Base-by-base conservation (phyloP, 2,113 vertebrate genomes). In the Varanus salvator region DNA sequence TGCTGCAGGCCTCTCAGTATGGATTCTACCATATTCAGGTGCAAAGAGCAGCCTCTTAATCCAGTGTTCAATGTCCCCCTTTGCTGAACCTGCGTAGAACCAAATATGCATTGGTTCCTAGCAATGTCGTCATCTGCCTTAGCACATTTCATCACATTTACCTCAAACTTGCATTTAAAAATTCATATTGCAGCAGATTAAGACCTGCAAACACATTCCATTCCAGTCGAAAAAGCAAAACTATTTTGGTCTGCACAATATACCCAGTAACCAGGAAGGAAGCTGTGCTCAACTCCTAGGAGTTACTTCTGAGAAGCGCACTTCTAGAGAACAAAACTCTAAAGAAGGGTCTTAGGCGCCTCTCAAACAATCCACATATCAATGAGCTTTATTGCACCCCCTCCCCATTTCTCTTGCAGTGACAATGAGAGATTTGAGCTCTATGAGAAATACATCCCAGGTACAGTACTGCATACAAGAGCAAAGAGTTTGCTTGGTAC, bases 381-480 rank as follows among this genome's bases (percentile, higher is more conserved):
- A 31, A 14, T 38, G 14, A 60, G 8, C 31, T 34, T 31, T 50
- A 44, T 54, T 25, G 15, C 2, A 27, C 44, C n/a, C 11, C 71
- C 68, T 71, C 52, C 27, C 38, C 9, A 15, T 87, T 57, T 84
- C 50, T 87, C 60, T 80, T 86, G 6, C 52, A 92, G 91, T 23
- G 50, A 85, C 31, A 25, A 92, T 52, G 50, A 34, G 80, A 52
- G 60, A 71, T 6, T 52, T 44, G 66, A 31, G 17, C 52, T 87
- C 1, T 57, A 78, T 84, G 91, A 85, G 31, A 90, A 74, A 82
- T 85, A 84, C 15, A 25, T 74, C 27, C 88, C 88, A 92, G 91
- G 88, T 92, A 87, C 64, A 80, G 64, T 14, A 3, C 5, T 44
- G 48, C 9, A 1, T n/a, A 14, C 4, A 23, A 12, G 7, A 11